Base-by-base conservation (phyloP, 1,140 invertebrate genomes). In the Rhizoglyphus robini region DNA sequence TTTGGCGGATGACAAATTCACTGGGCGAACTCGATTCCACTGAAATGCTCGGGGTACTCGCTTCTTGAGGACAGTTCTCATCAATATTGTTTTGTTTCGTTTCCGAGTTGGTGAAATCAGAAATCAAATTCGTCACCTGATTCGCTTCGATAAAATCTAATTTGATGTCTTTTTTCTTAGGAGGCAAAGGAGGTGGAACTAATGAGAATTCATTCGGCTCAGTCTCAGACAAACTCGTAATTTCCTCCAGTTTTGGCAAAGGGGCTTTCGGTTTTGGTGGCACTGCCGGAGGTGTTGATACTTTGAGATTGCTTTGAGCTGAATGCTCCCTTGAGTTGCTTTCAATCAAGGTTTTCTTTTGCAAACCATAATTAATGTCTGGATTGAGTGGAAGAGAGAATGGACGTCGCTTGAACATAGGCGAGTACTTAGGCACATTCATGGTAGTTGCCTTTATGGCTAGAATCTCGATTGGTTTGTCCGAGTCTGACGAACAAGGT, bases 371-470 rank as follows among this genome's bases (percentile, higher is more conserved):
- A 3, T 34, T 60, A 1, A 60, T 3, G 11, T 60, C 15, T 29
- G 15, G 2, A 51, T 60, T 60, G 27, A 60, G 8, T 2, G 57
- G 75, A 75, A 38, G 79, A 79, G 70, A 59, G 34, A 70, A 72
- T 86, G 81, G 82, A 76, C 87, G 86, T 61, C 86, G 74, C 73
- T 88, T 89, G 71, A 88, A 88, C 1, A 86, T 86, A 30, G 87
- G 87, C 1, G 86, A 88, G 77, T 88, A 88, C 77, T 88, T 88
- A 0, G 86, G 85, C 63, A 87, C 74, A 58, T 59, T 41, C 27
- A 54, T 60, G 46, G 30, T 64, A 23, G 34, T 38, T 23, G 68
- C 61, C 20, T 59, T 48, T 34, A 49, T 5, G 31, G 58, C 15
- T 23, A 60, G 23, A 34, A 60, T 38, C 29, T 60, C 58, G n/a